phyloP scores from a whole-genome alignment of 30 jellyfish, hydroid and myxozoan species.

The Rhopilema esculentum region DNA sequence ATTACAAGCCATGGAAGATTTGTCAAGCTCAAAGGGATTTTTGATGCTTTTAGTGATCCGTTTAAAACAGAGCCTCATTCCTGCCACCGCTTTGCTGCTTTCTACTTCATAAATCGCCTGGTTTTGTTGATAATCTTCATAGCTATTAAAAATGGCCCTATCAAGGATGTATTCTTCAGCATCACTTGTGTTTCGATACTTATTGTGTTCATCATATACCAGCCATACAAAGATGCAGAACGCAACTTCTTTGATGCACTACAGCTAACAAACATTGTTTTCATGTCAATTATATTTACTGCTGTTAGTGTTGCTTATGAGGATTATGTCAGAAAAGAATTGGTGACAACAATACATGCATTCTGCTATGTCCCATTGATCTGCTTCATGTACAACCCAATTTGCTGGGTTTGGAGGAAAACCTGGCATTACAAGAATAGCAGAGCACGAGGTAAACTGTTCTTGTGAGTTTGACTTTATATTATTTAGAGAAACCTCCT shows the following conservation, averaged over 20 bases:
- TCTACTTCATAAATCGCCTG: constrained; percentile 43
- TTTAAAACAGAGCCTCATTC: constrained; percentile 26
- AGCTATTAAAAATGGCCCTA: constrained; percentile 1
- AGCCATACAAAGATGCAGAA: constrained; percentile 27
- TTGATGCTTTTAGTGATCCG: constrained; percentile 59
- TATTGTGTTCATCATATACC: constrained; percentile 18
- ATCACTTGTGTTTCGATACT: constrained; percentile 29
- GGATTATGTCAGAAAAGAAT: constrained; percentile 9
- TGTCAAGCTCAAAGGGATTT: constrained; percentile 32
- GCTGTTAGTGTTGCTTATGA: constrained; percentile 48
- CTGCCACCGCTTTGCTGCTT: constrained; percentile 15
- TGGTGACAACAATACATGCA: background rate
- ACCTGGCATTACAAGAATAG: background rate
- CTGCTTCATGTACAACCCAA: constrained; percentile 17
- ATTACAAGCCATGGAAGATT: constrained; percentile 11
- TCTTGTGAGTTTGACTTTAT: background rate
- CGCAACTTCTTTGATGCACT: constrained; percentile 39
- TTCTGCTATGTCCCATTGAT: constrained; percentile 45
- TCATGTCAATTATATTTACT: constrained; percentile 23
- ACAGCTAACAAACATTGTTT: constrained; percentile 30
- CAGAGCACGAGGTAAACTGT: constrained; percentile 4
- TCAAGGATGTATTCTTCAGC: constrained; percentile 18
- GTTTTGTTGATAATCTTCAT: constrained; percentile 11
- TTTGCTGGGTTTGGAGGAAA: constrained; percentile 1
- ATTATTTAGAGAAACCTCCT: no score